Evolutionary conservation across 2,113 vertebrate species (phyloP).

Genomic region (Meriones unguiculatus): DNA sequence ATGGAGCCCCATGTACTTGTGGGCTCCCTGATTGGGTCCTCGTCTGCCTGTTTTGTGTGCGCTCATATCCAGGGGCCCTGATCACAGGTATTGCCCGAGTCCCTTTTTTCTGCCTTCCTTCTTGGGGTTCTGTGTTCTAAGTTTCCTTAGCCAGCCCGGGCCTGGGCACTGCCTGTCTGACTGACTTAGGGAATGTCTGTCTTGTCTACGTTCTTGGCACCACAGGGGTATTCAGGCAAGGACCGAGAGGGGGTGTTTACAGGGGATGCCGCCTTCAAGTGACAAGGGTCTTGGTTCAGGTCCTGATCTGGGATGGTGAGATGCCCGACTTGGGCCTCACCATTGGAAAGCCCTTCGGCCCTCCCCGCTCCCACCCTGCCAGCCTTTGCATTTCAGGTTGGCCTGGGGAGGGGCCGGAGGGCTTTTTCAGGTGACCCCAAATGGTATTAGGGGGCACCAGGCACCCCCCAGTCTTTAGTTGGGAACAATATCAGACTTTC

Average conservation of each 20-base stretch:
- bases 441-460: not conserved
- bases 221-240: not conserved
- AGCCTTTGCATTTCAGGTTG: not conserved
- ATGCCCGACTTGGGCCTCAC: fast-evolving
- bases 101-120: not conserved
- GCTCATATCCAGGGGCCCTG: too few species aligned
- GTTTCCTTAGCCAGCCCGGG: not conserved
- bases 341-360: fast-evolving
- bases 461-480: not conserved
- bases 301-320: not conserved
- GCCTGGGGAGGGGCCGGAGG: not conserved
- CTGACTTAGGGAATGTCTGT: not conserved
- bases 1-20: not conserved
- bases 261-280: not conserved
- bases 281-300: not conserved
- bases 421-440: not conserved
- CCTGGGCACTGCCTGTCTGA: not conserved
- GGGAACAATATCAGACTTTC: not conserved
- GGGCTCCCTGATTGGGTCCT: not conserved
- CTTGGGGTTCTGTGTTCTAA: not conserved
- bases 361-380: not conserved
- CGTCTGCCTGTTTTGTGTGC: not conserved
- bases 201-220: not conserved
- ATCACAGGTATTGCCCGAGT: not conserved
- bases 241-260: not conserved